These are phyloP conservation scores for Coelopa frigida DNA, from an alignment of 1,140 invertebrate genomes.

Conservation along the genomic window DNA sequence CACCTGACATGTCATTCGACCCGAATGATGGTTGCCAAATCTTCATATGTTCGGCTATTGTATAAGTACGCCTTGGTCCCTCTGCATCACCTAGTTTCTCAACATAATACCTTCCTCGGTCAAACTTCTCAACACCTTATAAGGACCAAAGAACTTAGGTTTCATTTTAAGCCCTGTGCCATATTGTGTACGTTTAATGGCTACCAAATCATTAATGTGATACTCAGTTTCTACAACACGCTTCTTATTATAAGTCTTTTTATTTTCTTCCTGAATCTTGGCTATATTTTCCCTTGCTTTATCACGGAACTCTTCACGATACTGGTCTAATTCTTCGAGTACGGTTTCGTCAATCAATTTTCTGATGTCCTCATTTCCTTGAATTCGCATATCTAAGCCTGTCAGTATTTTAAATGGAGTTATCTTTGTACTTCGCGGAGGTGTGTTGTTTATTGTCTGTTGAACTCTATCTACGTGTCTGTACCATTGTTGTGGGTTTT, in stretches of 20 bases:
- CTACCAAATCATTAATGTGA: constrained; percentile 29
- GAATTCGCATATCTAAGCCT: constrained; percentile 25
- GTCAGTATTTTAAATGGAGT: constrained; percentile 38
- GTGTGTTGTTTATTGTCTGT: constrained; percentile 30
- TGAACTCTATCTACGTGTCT: constrained; percentile 27
- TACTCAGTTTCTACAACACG: constrained; percentile 19
- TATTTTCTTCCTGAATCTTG: constrained; percentile 40
- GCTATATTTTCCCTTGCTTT: constrained; percentile 22
- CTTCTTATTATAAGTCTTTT: constrained; percentile 26
- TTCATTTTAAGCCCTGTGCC: constrained; percentile 33
- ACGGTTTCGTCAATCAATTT: constrained; percentile 30
- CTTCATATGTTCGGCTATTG: not conserved
- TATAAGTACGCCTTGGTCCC: not conserved
- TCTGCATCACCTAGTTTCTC: constrained; percentile 8
- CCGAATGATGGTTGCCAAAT: not conserved
- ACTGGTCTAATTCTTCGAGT: constrained; percentile 15
- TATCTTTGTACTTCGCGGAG: constrained; percentile 28
- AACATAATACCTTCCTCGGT: constrained; percentile 20
- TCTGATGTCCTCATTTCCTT: constrained; percentile 22
- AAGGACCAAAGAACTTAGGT: constrained; percentile 41
- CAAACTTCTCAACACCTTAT: constrained; percentile 21
- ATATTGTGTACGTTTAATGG: constrained; percentile 41
- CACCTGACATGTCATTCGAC: not conserved
- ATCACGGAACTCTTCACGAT: constrained; percentile 12
- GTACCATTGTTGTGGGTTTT: constrained; percentile 30